Evolutionary conservation across 2,797 vertebrate genomes (phyloP), one percentile per base, ranked within the genome.

Genomic region (Channallabes apus): DNA sequence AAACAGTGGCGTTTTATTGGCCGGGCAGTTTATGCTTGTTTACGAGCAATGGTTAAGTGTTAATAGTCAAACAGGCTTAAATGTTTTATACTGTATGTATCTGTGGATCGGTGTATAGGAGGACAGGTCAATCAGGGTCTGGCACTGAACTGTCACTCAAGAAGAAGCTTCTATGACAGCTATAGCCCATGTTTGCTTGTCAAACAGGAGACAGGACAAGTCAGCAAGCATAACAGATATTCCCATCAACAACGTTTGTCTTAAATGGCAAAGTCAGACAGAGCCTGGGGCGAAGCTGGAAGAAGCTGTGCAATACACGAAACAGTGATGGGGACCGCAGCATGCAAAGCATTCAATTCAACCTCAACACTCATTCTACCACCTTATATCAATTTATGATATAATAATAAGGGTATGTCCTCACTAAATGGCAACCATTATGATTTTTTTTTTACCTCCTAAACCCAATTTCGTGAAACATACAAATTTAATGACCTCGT

Each of bases 201-300:
- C 83, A 73, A 67, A 3, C 62, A 80, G 76, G 22, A 86, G 59
- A 82, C 32, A 72, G 51, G 78, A 76, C 41, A 69, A 85, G 72
- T 71, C 75, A 27, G 51, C 29, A 69, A 69, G 46, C 67, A 64
- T 62, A 86, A 85, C 72, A 83, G 79, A 58, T 61, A 84, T 80
- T 73, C 62, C 68, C 46, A 58, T 89, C 84, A 86, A 82, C 72
- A 69, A 41, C 62, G 82, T 88, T 88, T 86, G 87, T 72, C 79
- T 85, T 83, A 87, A 87, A 90, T 78, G 85, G 54, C 46, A 59
- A 75, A 83, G 86, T 77, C 81, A 51, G 65, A 85, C 6, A 27
- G n/a, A 76, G 83, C 56, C 67, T 4, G 6, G 20, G 82, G 17
- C 38, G 32, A 83, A 86, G 32, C 29, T 79, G 58, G 22, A 77